Base-by-base conservation (phyloP, 2,113 vertebrate species). In the Malurus cyaneus region DNA sequence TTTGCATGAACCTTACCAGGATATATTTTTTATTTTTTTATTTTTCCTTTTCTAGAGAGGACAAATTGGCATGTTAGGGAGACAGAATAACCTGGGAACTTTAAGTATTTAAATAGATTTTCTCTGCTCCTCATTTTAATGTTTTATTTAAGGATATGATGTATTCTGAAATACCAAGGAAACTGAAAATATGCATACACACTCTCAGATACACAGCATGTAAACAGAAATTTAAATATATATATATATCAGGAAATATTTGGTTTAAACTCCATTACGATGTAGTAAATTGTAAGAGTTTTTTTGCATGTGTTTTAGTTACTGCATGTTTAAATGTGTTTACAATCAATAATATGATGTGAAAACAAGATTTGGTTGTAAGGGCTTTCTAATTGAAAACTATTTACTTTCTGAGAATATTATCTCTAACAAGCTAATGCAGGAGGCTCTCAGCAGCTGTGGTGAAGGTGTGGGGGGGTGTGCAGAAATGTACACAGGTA, bases 1-100 rank as follows among this genome's bases (percentile, higher is more conserved):
- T 97, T 95, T 96, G 18, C 94, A 81, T 94, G 94, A 92, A 93
- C 39, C 67, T 94, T 39, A 42, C 41, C 17, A 18, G 46, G 61
- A 5, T 90, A 49, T 88, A 70, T 49, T 81, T 59, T 24, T 60
- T 56, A 2, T 42, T 84, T 60, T 78, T 39, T 39, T 39, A 10
- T 39, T 39, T 88, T 93, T 73, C 76, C 24, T 64, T 65, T 69
- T 65, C 52, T 79, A 28, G 25, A 42, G 50, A 89, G 91, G 54
- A 34, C 18, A 57, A 95, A 73, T 18, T 46, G 18, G n/a, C 70
- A 41, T 14, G 4, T 73, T 62, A 78, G 62, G n/a, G n/a, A 89
- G 56, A 62, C 53, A 56, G n/a, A 89, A 78, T 80, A 53, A 86
- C 52, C 41, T 60, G n/a, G 25, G 29, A 93, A 52, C 32, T 73